A percentile compares a stretch with the other conserved stretches of the same genome.
phyloP scores from a whole-genome alignment of 37 sponge, comb jelly and placozoan species.

The Aphrocallistes beatrix region DNA sequence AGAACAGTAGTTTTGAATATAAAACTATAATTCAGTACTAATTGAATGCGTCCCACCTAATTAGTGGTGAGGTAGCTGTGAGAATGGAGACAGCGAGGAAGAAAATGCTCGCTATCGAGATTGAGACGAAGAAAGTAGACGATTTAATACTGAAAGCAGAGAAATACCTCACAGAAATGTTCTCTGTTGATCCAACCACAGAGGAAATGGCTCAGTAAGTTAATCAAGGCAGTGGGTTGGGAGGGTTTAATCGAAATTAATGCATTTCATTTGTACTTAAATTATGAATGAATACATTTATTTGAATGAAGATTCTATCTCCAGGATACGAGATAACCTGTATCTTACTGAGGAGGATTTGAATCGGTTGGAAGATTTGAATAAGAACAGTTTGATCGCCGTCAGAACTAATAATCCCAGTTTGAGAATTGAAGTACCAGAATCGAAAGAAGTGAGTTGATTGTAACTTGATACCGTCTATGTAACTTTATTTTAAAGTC shows the following conservation, averaged over 20 bases:
- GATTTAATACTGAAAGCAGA: neutral
- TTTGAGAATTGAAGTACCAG: neutral
- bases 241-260: too few species aligned
- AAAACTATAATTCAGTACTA: too few species aligned
- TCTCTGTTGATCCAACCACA: neutral
- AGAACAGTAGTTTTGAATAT: too few species aligned
- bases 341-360: conserved; percentile 7
- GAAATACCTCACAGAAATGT: neutral
- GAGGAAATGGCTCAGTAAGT: neutral
- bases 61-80: neutral
- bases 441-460: neutral
- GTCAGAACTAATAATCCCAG: conserved; percentile 11
- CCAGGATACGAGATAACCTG: neutral
- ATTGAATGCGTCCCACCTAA: too few species aligned
- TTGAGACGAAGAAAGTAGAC: neutral
- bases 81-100: neutral
- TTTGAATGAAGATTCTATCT: too few species aligned
- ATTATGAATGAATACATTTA: too few species aligned
- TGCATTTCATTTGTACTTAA: too few species aligned
- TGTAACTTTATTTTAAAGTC: too few species aligned
- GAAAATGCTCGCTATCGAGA: neutral
- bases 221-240: too few species aligned
- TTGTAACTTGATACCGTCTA: too few species aligned
- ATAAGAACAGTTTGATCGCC: neutral
- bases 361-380: neutral